phyloP scores from a whole-genome alignment of 2,113 vertebrate species.

The Melanostigma gelatinosum region DNA sequence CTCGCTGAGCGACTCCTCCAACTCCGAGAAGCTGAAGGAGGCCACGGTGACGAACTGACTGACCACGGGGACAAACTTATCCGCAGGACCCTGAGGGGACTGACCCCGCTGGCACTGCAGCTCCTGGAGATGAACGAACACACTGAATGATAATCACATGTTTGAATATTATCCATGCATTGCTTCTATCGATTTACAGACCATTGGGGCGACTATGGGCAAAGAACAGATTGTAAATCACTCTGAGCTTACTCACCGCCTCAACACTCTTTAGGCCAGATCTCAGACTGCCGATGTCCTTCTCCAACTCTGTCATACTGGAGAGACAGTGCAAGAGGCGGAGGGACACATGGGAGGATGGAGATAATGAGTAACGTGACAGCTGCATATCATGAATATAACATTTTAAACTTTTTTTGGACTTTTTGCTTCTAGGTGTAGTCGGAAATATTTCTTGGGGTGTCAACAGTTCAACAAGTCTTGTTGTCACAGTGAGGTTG shows the following conservation, averaged over 20 bases:
- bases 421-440: background rate
- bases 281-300: slow-evolving; percentile 62
- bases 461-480: background rate
- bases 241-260: slow-evolving; percentile 40
- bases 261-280: slow-evolving; percentile 63
- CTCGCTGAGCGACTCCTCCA: slow-evolving; percentile 62
- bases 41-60: slow-evolving; percentile 70
- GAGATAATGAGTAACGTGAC: background rate
- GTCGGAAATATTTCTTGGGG: background rate
- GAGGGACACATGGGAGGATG: background rate
- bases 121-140: slow-evolving; percentile 44
- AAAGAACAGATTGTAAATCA: background rate
- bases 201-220: background rate
- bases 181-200: background rate
- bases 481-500: background rate
- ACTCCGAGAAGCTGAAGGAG: slow-evolving; percentile 68
- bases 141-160: background rate
- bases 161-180: background rate
- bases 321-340: background rate
- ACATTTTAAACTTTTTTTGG: background rate
- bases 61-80: slow-evolving; percentile 68
- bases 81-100: slow-evolving; percentile 3
- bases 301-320: slow-evolving; percentile 72
- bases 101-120: slow-evolving; percentile 62
- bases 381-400: background rate